These are phyloP conservation scores for Agonopterix subpropinquella DNA, from an alignment of 2,888 invertebrate genomes.

Conservation along the genomic window DNA sequence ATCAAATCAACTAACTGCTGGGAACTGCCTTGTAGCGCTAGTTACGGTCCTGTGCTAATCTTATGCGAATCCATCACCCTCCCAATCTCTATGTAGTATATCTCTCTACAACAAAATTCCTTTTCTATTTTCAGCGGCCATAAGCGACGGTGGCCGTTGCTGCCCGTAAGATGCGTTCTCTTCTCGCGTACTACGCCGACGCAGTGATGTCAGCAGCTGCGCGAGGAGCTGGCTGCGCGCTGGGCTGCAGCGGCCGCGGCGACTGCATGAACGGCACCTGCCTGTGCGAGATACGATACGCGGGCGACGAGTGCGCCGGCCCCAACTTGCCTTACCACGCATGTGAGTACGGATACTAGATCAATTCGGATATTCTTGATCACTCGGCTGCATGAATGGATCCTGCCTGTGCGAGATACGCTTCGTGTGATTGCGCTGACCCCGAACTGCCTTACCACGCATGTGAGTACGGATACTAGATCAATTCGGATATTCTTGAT, in stretches of 20 bases:
- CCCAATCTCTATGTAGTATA: too few species aligned
- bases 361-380: constrained; percentile 87
- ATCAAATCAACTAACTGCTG: too few species aligned
- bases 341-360: constrained; percentile 33
- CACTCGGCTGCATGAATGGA: constrained; percentile 92
- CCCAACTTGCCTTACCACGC: constrained; percentile 89
- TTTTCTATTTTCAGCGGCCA: constrained; percentile 30
- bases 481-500: constrained; percentile 86
- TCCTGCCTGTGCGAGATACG: constrained; percentile 93
- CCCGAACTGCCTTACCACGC: constrained; percentile 89
- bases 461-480: constrained; percentile 33
- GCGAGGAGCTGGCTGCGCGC: constrained; percentile 76
- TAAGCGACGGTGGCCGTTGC: constrained; percentile 47
- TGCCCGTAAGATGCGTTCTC: constrained; percentile 60
- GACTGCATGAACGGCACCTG: constrained; percentile 95
- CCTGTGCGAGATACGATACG: constrained; percentile 91
- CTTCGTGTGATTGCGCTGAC: constrained; percentile 88
- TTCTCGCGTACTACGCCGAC: constrained; percentile 68
- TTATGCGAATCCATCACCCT: too few species aligned
- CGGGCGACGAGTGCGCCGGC: constrained; percentile 88
- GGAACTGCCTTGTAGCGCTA: too few species aligned
- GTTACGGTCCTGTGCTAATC: too few species aligned
- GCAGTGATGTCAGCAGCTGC: constrained; percentile 61
- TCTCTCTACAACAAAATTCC: not conserved
- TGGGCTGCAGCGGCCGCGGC: constrained; percentile 91